Conservation (phyloP, 2,113 vertebrate genomes). For the Corynorhinus townsendii region DNA sequence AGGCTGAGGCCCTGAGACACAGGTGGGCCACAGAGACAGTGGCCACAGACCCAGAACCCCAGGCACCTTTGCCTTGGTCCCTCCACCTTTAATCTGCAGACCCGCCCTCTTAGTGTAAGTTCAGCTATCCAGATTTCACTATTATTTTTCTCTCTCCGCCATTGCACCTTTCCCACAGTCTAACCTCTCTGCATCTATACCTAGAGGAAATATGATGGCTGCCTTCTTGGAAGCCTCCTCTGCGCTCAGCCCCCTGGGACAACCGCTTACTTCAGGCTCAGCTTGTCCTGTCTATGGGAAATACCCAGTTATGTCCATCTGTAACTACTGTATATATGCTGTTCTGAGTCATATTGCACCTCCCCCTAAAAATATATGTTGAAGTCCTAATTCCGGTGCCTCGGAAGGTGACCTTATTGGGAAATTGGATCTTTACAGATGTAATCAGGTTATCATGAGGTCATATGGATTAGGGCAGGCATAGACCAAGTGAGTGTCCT, state of each 20-base stretch:
- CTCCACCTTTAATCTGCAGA: background rate
- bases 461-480: background rate
- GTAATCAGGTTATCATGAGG: background rate
- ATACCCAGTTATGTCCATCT: background rate
- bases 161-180: background rate
- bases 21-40: accelerated
- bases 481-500: background rate
- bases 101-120: background rate
- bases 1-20: background rate
- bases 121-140: background rate
- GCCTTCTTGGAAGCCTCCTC: background rate
- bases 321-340: background rate
- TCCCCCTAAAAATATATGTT: background rate
- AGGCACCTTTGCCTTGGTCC: accelerated
- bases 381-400: background rate
- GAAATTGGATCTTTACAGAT: background rate
- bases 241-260: background rate
- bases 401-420: background rate
- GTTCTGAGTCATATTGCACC: background rate
- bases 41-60: accelerated
- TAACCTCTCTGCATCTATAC: background rate
- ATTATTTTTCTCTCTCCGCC: background rate
- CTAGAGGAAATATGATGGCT: background rate
- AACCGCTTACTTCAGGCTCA: background rate
- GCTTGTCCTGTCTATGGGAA: background rate